A percentile compares a stretch with the other conserved stretches of the same genome.
phyloP scores from a whole-genome alignment of 2,797 vertebrate genomes.

The Sebastolobus altivelis region DNA sequence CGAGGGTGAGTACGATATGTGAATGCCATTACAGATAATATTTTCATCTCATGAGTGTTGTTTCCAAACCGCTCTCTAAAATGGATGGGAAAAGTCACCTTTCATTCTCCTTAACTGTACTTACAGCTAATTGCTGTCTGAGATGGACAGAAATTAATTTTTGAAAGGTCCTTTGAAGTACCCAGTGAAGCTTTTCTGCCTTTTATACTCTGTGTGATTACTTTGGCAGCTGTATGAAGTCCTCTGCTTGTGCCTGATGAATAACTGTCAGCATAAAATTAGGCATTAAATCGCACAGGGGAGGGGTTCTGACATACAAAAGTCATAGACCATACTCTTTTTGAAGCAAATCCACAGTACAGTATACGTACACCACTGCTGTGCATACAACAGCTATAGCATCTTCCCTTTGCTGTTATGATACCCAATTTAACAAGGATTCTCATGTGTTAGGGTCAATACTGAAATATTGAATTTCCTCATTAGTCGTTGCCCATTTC shows the following conservation, averaged over 20 bases:
- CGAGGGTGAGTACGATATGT: conserved; percentile 1
- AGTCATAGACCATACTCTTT: conserved; percentile 24
- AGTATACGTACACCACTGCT: not conserved
- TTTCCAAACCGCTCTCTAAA: conserved; percentile 52
- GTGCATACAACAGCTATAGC: conserved; percentile 30
- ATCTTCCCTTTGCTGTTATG: conserved; percentile 17
- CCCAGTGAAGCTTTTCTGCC: conserved; percentile 68
- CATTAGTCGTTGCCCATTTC: conserved; percentile 58
- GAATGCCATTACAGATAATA: conserved; percentile 45
- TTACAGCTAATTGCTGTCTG: conserved; percentile 75
- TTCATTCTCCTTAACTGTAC: conserved; percentile 67
- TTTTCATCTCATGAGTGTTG: conserved; percentile 50
- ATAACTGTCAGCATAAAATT: conserved; percentile 67
- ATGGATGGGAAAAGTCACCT: conserved; percentile 59
- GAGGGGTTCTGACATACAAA: conserved; percentile 41
- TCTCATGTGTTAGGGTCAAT: conserved; percentile 48
- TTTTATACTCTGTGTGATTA: conserved; percentile 76
- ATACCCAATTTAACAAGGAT: conserved; percentile 40
- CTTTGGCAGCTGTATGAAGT: conserved; percentile 73
- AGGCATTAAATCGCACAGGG: conserved; percentile 64
- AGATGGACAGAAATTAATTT: conserved; percentile 78
- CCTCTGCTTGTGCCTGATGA: conserved; percentile 64
- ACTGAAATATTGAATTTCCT: conserved; percentile 59
- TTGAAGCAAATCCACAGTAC: conserved; percentile 14
- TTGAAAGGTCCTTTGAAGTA: conserved; percentile 79